These are phyloP conservation scores for Chamaea fasciata DNA, from an alignment of 2,113 vertebrate species.

Conservation along the genomic window DNA sequence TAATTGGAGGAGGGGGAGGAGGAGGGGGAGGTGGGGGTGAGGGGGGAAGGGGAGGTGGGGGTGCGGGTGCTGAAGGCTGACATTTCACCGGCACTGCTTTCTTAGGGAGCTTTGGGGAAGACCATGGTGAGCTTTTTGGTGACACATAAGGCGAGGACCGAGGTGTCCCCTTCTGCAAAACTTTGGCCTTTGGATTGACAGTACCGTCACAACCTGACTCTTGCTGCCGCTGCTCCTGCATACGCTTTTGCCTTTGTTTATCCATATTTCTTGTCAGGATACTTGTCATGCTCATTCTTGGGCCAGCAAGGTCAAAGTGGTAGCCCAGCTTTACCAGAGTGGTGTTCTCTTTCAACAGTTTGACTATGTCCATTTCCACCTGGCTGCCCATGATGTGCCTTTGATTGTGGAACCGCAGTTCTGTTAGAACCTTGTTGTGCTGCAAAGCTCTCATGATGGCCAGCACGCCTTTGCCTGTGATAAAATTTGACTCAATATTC, in stretches of 20 bases:
- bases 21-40: constrained; percentile 49
- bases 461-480: constrained; percentile 91
- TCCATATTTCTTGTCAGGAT: constrained; percentile 96
- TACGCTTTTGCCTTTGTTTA: constrained; percentile 88
- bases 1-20: constrained; percentile 46
- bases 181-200: constrained; percentile 76
- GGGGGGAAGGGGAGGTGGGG: constrained; percentile 51
- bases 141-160: constrained; percentile 83
- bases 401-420: constrained; percentile 97
- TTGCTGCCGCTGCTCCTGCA: constrained; percentile 85
- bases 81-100: constrained; percentile 67
- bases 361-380: constrained; percentile 97
- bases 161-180: constrained; percentile 81
- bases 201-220: constrained; percentile 61
- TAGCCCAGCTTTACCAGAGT: constrained; percentile 92
- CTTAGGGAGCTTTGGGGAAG: constrained; percentile 82
- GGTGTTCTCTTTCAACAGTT: constrained; percentile 87
- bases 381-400: constrained; percentile 95
- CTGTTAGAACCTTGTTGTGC: constrained; percentile 83
- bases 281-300: constrained; percentile 95
- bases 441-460: constrained; percentile 88
- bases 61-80: constrained; percentile 47
- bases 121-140: constrained; percentile 82
- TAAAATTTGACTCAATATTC: constrained; percentile 95
- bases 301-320: constrained; percentile 93